Evolutionary conservation across 2,888 invertebrate genomes (phyloP).

Genomic region (Cheilosia variabilis): DNA sequence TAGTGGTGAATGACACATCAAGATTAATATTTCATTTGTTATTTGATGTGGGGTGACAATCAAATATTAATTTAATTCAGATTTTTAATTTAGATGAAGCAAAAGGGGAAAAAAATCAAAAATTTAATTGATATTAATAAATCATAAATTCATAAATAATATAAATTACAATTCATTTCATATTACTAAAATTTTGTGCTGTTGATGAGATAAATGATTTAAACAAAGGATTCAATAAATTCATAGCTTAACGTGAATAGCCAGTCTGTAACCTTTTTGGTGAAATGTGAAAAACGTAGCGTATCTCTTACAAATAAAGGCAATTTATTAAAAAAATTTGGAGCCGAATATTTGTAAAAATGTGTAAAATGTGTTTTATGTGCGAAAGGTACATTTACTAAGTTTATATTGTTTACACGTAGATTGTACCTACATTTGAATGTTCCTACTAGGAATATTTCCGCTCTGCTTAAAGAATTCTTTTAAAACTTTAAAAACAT

Average conservation of each 20-base stretch:
- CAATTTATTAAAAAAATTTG: constrained; percentile 9
- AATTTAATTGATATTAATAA: constrained; percentile 6
- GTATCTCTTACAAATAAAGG: constrained; percentile 4
- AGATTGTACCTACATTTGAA: constrained; percentile 16
- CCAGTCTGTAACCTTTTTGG: neutral
- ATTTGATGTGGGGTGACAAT: constrained; percentile 17
- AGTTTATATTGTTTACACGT: constrained; percentile 19
- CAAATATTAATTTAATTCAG: neutral
- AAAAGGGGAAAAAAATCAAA: neutral
- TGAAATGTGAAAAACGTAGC: neutral
- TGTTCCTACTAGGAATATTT: constrained; percentile 14
- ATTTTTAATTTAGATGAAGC: neutral
- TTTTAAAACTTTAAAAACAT: constrained; percentile 13
- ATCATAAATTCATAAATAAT: neutral
- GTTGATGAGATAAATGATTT: no score
- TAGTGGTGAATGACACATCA: constrained; percentile 17
- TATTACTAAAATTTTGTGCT: no score
- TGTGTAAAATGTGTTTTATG: constrained; percentile 12
- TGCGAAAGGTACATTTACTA: constrained; percentile 13
- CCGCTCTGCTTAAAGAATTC: constrained; percentile 21
- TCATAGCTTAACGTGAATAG: constrained; percentile 1
- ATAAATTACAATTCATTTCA: no score
- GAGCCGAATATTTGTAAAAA: neutral
- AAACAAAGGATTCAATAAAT: neutral
- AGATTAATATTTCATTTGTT: neutral